Evolutionary conservation across 2,888 invertebrate genomes (phyloP).

Genomic region (Macrosoma leucophasiata): DNA sequence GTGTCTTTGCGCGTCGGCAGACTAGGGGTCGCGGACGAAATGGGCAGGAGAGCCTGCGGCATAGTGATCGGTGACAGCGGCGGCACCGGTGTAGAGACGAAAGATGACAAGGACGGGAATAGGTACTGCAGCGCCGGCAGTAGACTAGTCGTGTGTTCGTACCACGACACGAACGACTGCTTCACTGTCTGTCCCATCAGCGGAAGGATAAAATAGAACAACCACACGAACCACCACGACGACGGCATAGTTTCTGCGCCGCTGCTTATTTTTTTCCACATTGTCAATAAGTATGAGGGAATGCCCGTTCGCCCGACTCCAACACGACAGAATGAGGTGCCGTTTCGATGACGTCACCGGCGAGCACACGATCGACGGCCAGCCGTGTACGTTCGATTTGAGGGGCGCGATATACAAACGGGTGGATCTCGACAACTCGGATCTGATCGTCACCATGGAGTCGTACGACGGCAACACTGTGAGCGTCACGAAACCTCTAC

Average conservation of each 20-base stretch:
- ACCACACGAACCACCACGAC: slow-evolving; percentile 2
- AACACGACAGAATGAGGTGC: slow-evolving; percentile 3
- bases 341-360: slow-evolving; percentile 3
- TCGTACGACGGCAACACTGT: slow-evolving; percentile 3
- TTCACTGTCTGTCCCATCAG: slow-evolving; percentile 1
- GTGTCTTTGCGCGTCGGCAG: too few relatives aligned
- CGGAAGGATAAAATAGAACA: slow-evolving; percentile 2
- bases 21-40: too few relatives aligned
- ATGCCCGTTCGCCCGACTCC: slow-evolving; percentile 5
- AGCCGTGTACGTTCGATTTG: slow-evolving; percentile 4
- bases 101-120: too few relatives aligned
- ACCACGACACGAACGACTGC: slow-evolving; percentile 1
- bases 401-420: slow-evolving; percentile 2
- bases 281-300: slow-evolving; percentile 3
- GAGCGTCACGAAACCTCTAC: slow-evolving; percentile 2
- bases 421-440: slow-evolving; percentile 5
- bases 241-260: background rate
- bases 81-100: too few relatives aligned
- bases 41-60: too few relatives aligned
- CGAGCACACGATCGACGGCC: slow-evolving; percentile 4
- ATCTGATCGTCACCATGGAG: slow-evolving; percentile 3
- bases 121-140: background rate
- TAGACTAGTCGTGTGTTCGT: slow-evolving; percentile 2
- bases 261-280: slow-evolving; percentile 4
- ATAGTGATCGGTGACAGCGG: too few relatives aligned